phyloP scores from a whole-genome alignment of 2,113 vertebrate species.

The Melozone crissalis region DNA sequence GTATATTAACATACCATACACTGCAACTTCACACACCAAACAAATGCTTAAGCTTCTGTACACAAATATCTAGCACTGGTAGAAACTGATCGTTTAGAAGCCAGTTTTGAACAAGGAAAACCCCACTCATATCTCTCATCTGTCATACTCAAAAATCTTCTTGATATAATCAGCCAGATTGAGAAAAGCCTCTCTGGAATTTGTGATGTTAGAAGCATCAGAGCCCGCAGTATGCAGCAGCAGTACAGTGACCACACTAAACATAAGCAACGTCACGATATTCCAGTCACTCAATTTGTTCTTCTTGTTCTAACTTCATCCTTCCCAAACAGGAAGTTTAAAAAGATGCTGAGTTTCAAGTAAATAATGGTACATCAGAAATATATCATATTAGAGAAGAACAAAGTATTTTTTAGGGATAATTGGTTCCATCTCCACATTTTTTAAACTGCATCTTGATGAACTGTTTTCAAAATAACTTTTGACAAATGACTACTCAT shows the following conservation, averaged over 20 bases:
- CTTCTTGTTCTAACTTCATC: background rate
- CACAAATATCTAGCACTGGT: background rate
- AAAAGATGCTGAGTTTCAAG: background rate
- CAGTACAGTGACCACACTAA: background rate
- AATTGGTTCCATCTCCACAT: background rate
- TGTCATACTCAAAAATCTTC: background rate
- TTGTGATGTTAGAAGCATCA: background rate
- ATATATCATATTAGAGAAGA: background rate
- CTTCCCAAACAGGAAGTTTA: background rate
- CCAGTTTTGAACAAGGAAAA: background rate
- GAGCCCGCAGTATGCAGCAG: background rate
- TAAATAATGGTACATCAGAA: background rate
- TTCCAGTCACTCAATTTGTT: fast-evolving
- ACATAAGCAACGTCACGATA: background rate
- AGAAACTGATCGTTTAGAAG: background rate
- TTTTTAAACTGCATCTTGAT: background rate
- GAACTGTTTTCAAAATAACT: background rate
- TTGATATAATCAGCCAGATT: background rate
- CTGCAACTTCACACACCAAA: background rate
- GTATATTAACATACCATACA: background rate
- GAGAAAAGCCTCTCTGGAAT: background rate
- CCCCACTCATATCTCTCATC: background rate
- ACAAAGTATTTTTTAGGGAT: background rate
- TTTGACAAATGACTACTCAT: background rate
- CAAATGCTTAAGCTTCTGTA: background rate